phyloP scores from a whole-genome alignment of 2,888 invertebrate species.

The Nephrotoma appendiculata region DNA sequence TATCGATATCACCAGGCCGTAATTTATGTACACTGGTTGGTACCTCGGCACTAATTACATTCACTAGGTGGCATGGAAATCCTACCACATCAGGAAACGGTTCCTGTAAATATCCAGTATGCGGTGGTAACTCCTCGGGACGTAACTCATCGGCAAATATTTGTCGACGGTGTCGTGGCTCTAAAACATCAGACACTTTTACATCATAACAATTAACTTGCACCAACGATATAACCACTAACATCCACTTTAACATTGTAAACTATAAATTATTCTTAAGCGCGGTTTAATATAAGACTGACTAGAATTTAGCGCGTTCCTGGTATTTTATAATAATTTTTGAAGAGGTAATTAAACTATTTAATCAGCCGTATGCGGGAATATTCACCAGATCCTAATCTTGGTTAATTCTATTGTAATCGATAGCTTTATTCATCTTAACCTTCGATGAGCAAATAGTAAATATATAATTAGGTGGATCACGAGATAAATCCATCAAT shows the following conservation, averaged over 20 bases:
- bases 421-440: not conserved
- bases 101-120: conserved; percentile 12
- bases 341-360: not conserved
- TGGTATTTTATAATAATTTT: not conserved
- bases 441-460: not conserved
- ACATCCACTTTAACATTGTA: not conserved
- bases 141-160: not conserved
- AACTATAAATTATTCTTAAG: not conserved
- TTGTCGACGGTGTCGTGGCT: not conserved
- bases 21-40: conserved; percentile 36
- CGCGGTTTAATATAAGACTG: not conserved
- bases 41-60: conserved; percentile 17
- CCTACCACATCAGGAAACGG: conserved; percentile 14
- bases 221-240: not conserved
- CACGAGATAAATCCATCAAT: not conserved
- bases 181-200: not conserved
- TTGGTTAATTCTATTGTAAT: not conserved
- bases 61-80: conserved; percentile 22
- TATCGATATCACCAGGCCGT: conserved; percentile 39
- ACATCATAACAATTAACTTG: not conserved
- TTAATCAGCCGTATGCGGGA: not conserved
- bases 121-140: not conserved
- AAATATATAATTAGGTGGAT: not conserved
- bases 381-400: not conserved
- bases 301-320: not conserved